A percentile compares a stretch with the other conserved stretches of the same genome.
phyloP scores from a whole-genome alignment of 2,113 vertebrate species.

The Aptenodytes patagonicus region DNA sequence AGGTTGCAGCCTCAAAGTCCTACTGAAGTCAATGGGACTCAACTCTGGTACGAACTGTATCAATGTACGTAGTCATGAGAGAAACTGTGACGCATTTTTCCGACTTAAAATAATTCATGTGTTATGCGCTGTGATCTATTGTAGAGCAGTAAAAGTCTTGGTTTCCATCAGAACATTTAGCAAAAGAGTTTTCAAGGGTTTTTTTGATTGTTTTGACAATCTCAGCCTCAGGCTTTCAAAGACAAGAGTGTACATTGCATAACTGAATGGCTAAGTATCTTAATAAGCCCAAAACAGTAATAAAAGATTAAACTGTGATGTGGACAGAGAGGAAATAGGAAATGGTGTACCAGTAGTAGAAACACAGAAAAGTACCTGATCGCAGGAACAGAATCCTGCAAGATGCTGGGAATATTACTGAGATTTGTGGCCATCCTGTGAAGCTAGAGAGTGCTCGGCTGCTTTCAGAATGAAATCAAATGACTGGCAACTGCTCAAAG shows the following conservation, averaged over 20 bases:
- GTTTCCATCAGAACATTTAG: not conserved
- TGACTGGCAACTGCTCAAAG: not conserved
- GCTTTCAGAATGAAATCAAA: not conserved
- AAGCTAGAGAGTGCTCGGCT: not conserved
- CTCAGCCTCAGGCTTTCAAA: not conserved
- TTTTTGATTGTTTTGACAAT: not conserved
- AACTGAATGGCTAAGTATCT: not conserved
- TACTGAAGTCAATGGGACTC: not conserved
- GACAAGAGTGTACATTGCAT: not conserved
- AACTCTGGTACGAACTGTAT: not conserved
- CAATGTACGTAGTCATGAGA: not conserved
- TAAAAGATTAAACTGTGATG: not conserved
- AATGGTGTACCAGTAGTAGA: not conserved
- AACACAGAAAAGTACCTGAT: not conserved
- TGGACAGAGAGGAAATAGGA: not conserved
- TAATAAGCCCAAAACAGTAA: not conserved
- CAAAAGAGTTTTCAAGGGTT: not conserved
- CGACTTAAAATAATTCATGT: not conserved
- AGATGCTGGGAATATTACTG: not conserved
- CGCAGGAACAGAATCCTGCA: not conserved
- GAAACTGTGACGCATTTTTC: not conserved
- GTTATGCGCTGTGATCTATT: not conserved
- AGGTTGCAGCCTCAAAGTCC: constrained; percentile 9
- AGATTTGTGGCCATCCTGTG: not conserved
- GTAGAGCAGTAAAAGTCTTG: not conserved